Conservation (phyloP, 1,140 invertebrate genomes). For the Sipha flava region DNA sequence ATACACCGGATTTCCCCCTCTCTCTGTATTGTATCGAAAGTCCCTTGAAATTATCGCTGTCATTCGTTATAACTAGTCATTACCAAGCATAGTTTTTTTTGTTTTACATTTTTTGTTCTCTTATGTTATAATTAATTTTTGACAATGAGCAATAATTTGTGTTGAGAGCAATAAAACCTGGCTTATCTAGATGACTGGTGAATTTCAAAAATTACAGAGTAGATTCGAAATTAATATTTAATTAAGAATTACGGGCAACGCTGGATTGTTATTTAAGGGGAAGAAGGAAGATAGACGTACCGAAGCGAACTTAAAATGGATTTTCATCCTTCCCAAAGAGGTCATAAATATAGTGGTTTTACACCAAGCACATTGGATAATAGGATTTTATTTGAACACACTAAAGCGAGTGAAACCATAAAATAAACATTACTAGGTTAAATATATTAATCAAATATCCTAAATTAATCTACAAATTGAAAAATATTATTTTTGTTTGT, state of each 20-base stretch:
- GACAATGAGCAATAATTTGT: not conserved
- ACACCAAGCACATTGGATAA: not conserved
- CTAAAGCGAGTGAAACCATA: not conserved
- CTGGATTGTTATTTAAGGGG: not conserved
- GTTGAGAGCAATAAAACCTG: not conserved
- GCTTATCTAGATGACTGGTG: not conserved
- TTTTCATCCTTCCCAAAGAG: not conserved
- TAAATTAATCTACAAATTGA: too few species aligned
- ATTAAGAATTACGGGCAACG: not conserved
- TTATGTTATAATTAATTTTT: not conserved
- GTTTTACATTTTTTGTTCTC: not conserved
- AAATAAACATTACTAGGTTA: not conserved
- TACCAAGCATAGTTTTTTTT: not conserved
- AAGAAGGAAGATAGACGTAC: not conserved
- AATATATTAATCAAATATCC: not conserved
- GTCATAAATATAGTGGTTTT: not conserved
- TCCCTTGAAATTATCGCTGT: not conserved
- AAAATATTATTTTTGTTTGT: too few species aligned
- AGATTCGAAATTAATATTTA: constrained; percentile 5
- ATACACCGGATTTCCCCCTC: not conserved
- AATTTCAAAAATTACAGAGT: not conserved
- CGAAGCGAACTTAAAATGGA: not conserved
- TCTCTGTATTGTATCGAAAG: not conserved
- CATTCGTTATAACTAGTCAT: not conserved
- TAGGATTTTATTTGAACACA: not conserved